Conservation (phyloP, 1,140 invertebrate species). For the Nasonia giraulti region DNA sequence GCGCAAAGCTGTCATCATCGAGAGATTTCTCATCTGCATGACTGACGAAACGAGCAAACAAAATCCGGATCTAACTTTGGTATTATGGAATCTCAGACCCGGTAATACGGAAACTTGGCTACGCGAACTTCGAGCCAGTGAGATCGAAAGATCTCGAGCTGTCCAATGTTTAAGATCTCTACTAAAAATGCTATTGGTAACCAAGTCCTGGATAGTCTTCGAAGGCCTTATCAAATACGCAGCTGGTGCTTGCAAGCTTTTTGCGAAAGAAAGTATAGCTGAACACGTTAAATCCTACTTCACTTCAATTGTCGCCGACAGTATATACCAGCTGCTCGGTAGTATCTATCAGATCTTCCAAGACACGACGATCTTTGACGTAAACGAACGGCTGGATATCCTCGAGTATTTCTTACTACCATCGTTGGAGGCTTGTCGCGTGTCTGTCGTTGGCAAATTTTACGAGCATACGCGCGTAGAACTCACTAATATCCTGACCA, state of each 20-base stretch:
- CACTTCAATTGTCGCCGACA: slow-evolving; percentile 2
- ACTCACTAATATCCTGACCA: background rate
- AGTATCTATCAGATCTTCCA: slow-evolving; percentile 59
- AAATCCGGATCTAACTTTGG: slow-evolving; percentile 51
- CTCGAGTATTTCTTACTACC: slow-evolving; percentile 62
- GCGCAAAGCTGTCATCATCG: slow-evolving; percentile 61
- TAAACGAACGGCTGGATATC: slow-evolving; percentile 58
- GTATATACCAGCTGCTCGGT: background rate
- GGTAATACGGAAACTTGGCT: slow-evolving; percentile 15
- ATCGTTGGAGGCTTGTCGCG: slow-evolving; percentile 57
- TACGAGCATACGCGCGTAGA: background rate
- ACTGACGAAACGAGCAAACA: slow-evolving; percentile 55
- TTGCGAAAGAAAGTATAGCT: slow-evolving; percentile 58
- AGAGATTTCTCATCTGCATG: slow-evolving; percentile 66
- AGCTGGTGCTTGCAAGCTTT: slow-evolving; percentile 56
- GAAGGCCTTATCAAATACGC: slow-evolving; percentile 61
- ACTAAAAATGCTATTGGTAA: slow-evolving; percentile 25
- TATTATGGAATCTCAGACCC: slow-evolving; percentile 49
- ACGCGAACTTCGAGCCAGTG: slow-evolving; percentile 6
- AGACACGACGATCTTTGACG: background rate
- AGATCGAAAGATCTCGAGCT: slow-evolving; percentile 52
- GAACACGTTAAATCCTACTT: slow-evolving; percentile 61
- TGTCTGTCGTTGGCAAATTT: background rate
- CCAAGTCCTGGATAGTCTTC: slow-evolving; percentile 62
- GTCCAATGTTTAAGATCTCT: slow-evolving; percentile 60